Percentiles rank a stretch among this genome's conserved stretches.
These are phyloP conservation scores for Chloroceryle aenea DNA, from an alignment of 2,113 vertebrate genomes.

Conservation along the genomic window DNA sequence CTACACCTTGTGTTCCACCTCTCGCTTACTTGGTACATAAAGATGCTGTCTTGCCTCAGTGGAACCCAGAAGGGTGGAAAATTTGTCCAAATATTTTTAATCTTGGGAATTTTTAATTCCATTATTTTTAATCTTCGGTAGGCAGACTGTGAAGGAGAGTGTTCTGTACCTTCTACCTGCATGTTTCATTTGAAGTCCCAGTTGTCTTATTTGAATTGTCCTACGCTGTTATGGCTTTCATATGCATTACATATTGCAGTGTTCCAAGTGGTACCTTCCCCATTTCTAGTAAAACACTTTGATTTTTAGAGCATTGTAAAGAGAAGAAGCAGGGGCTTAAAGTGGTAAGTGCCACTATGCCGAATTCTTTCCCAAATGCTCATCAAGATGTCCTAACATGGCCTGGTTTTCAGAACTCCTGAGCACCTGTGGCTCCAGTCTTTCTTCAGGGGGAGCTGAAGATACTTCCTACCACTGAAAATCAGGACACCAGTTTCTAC, in stretches of 20 bases:
- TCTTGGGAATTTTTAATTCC: neutral
- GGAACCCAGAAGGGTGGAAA: neutral
- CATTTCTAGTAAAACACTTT: neutral
- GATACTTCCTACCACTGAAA: neutral
- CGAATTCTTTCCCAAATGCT: neutral
- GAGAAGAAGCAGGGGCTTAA: neutral
- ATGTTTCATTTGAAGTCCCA: accelerated
- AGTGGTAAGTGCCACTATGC: neutral
- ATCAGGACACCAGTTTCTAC: slow-evolving; percentile 24
- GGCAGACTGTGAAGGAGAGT: neutral
- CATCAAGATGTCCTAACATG: neutral
- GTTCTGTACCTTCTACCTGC: neutral
- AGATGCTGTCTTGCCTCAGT: neutral
- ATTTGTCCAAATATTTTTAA: neutral
- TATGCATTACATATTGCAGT: neutral
- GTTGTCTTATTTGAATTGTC: neutral
- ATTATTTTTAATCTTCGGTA: neutral
- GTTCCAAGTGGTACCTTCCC: neutral
- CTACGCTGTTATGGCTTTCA: neutral
- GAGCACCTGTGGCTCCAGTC: slow-evolving; percentile 13
- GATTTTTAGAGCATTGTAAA: neutral
- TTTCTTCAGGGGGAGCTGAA: neutral
- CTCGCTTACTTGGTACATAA: neutral
- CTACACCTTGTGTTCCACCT: neutral
- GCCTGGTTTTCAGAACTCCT: neutral